A percentile compares a stretch with the other conserved stretches of the same genome.
phyloP scores from a whole-genome alignment of 2,797 vertebrate species.

The Morus bassanus region DNA sequence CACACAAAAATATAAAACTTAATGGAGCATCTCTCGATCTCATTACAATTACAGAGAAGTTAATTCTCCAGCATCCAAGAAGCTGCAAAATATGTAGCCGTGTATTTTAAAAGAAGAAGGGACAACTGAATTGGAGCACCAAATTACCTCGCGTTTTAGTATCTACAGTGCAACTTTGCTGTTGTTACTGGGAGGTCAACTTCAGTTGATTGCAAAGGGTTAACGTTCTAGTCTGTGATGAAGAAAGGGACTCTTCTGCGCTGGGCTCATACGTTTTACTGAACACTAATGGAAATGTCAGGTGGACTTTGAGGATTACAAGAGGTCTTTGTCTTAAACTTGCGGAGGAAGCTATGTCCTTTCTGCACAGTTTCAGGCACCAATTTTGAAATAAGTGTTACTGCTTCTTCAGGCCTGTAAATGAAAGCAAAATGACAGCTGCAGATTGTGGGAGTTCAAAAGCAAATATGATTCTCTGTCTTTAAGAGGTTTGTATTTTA shows the following conservation, averaged over 20 bases:
- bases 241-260: neutral
- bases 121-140: neutral
- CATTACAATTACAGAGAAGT: neutral
- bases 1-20: neutral
- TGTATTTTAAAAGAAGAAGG: neutral
- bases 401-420: neutral
- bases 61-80: neutral
- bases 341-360: neutral
- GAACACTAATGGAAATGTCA: neutral
- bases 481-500: neutral
- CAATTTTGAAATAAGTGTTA: neutral
- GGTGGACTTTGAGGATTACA: neutral
- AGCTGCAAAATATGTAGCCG: neutral
- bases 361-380: neutral
- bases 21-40: neutral
- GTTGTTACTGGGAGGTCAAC: neutral
- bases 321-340: neutral
- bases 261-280: neutral
- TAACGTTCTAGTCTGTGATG: neutral
- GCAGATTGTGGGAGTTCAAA: neutral
- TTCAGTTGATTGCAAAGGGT: neutral
- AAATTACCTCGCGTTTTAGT: neutral
- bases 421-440: neutral
- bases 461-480: neutral
- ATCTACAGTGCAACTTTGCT: neutral